Evolutionary conservation across 35 echinoderm and acorn worm genomes (phyloP).

Genomic region (Strongylocentrotus purpuratus): DNA sequence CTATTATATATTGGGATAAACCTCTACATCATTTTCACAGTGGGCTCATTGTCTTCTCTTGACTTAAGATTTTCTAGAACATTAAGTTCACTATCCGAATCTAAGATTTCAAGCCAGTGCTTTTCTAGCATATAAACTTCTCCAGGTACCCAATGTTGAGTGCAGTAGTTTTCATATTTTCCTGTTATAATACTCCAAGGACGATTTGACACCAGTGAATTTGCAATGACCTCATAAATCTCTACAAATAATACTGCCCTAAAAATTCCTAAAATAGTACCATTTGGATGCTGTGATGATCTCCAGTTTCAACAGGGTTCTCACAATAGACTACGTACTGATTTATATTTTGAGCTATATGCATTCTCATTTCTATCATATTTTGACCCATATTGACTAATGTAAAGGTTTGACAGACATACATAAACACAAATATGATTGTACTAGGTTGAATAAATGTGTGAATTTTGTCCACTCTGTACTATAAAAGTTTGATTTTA

Average conservation of each 20-base stretch:
- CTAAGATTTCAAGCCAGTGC: too few species aligned
- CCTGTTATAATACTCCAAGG: not conserved
- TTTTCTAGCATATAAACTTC: too few species aligned
- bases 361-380: not conserved
- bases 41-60: too few species aligned
- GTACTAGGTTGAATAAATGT: too few species aligned
- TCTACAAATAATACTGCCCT: slow-evolving; percentile 1
- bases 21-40: too few species aligned
- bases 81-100: too few species aligned
- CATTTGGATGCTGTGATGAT: not conserved
- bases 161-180: not conserved
- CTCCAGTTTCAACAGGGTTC: not conserved
- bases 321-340: not conserved
- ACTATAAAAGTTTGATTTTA: too few species aligned
- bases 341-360: too few species aligned
- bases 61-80: too few species aligned
- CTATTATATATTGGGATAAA: too few species aligned
- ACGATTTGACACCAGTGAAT: not conserved
- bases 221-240: not conserved
- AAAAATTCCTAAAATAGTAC: slow-evolving; percentile 13
- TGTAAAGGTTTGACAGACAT: not conserved
- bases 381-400: not conserved
- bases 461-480: too few species aligned
- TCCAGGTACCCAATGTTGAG: too few species aligned
- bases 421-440: not conserved